Evolutionary conservation across 1,140 invertebrate species (phyloP).

Genomic region (Eupristina koningsbergeri): DNA sequence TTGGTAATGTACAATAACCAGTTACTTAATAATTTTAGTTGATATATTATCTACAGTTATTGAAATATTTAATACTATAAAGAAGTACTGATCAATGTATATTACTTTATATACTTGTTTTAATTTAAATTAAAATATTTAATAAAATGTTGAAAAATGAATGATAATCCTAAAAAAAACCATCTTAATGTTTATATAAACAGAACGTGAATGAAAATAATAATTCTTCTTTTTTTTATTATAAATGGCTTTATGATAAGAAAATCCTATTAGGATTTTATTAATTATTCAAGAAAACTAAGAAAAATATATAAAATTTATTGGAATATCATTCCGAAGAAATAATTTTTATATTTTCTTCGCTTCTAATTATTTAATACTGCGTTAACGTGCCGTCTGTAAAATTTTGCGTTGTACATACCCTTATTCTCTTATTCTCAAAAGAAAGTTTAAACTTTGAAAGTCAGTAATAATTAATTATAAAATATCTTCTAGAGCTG

Average conservation of each 20-base stretch:
- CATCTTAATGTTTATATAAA: conserved; percentile 10
- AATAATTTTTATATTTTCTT: conserved; percentile 21
- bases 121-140: conserved; percentile 22
- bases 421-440: conserved; percentile 35
- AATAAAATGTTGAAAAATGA: conserved; percentile 25
- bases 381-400: conserved; percentile 41
- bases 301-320: neutral
- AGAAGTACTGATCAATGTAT: conserved; percentile 5
- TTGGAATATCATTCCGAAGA: conserved; percentile 26
- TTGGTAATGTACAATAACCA: conserved; percentile 6
- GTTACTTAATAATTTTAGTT: conserved; percentile 40
- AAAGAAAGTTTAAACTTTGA: conserved; percentile 51
- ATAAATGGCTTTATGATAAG: conserved; percentile 24
- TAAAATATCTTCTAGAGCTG: conserved; percentile 20
- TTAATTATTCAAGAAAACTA: conserved; percentile 40
- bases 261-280: conserved; percentile 42
- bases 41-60: conserved; percentile 2
- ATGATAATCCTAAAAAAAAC: conserved; percentile 9
- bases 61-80: conserved; percentile 26
- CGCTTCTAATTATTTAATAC: conserved; percentile 36
- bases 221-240: conserved; percentile 28
- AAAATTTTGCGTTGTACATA: conserved; percentile 50
- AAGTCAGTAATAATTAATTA: conserved; percentile 27
- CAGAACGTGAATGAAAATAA: conserved; percentile 11
- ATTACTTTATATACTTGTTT: conserved; percentile 30